A percentile compares a stretch with the other conserved stretches of the same genome.
Conservation (phyloP, 1,140 invertebrate genomes). For the Megalopta genalis region DNA sequence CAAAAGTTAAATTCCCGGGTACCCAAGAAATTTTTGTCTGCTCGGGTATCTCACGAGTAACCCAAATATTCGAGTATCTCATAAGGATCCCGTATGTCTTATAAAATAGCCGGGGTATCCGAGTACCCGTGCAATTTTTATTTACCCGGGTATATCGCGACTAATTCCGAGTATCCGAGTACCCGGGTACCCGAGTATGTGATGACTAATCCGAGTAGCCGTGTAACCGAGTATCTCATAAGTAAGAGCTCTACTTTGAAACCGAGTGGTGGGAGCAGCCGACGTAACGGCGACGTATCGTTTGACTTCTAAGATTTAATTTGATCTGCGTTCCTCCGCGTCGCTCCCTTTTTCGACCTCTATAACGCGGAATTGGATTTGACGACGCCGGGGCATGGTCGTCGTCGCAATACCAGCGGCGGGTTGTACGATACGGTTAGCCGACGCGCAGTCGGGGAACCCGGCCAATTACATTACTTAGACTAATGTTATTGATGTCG, state of each 20-base stretch:
- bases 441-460: conserved; percentile 21
- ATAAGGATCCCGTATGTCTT: too few relatives aligned
- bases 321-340: conserved; percentile 28
- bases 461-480: conserved; percentile 73
- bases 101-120: too few relatives aligned
- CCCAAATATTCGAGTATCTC: too few relatives aligned
- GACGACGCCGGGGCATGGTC: conserved; percentile 19
- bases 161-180: too few relatives aligned
- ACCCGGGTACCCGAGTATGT: too few relatives aligned
- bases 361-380: conserved; percentile 28
- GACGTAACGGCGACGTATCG: not conserved
- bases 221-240: too few relatives aligned
- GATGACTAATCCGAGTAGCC: too few relatives aligned
- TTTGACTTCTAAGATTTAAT: not conserved
- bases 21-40: too few relatives aligned
- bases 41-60: too few relatives aligned
- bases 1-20: too few relatives aligned
- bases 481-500: conserved; percentile 73
- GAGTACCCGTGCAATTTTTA: too few relatives aligned
- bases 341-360: conserved; percentile 14
- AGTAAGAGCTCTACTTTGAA: not conserved
- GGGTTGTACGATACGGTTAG: not conserved
- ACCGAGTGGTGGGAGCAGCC: not conserved
- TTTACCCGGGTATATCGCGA: too few relatives aligned
- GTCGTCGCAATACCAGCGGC: conserved; percentile 25